These are phyloP conservation scores for Hippopotamus amphibius DNA, from an alignment of 2,113 vertebrate species.

Conservation along the genomic window DNA sequence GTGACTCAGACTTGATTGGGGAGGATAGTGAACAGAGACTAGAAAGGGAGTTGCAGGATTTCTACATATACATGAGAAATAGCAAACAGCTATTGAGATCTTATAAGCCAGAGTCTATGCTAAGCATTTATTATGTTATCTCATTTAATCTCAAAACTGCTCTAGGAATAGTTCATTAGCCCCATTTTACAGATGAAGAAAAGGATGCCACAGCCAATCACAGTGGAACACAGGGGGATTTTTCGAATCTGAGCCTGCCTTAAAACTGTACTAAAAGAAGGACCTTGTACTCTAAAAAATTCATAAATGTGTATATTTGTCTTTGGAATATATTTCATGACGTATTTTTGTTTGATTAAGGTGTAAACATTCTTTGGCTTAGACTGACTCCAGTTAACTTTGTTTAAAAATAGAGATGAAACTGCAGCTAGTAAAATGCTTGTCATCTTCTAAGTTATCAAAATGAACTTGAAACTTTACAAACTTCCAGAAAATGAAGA, in stretches of 20 bases:
- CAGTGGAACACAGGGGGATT: not conserved
- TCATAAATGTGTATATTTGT: not conserved
- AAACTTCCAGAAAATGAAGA: constrained; percentile 9
- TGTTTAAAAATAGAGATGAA: constrained; percentile 51
- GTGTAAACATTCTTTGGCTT: constrained; percentile 33
- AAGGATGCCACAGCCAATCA: not conserved
- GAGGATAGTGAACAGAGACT: not conserved
- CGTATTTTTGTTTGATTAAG: not conserved
- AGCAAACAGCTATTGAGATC: constrained; percentile 4
- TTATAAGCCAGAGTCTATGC: not conserved
- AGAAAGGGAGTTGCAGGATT: not conserved
- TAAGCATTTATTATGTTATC: not conserved
- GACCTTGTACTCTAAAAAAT: not conserved
- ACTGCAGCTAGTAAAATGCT: not conserved
- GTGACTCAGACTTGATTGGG: not conserved
- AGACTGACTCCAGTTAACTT: not conserved
- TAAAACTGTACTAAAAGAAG: not conserved
- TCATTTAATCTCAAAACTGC: constrained; percentile 36
- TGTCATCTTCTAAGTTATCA: not conserved
- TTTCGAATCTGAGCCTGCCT: not conserved
- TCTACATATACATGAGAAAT: not conserved
- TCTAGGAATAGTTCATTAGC: not conserved
- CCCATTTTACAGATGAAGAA: constrained; percentile 2
- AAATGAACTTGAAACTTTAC: not conserved
- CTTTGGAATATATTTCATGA: not conserved